phyloP scores from a whole-genome alignment of 2,888 invertebrate species.

The Nemotelus nigrinus region DNA sequence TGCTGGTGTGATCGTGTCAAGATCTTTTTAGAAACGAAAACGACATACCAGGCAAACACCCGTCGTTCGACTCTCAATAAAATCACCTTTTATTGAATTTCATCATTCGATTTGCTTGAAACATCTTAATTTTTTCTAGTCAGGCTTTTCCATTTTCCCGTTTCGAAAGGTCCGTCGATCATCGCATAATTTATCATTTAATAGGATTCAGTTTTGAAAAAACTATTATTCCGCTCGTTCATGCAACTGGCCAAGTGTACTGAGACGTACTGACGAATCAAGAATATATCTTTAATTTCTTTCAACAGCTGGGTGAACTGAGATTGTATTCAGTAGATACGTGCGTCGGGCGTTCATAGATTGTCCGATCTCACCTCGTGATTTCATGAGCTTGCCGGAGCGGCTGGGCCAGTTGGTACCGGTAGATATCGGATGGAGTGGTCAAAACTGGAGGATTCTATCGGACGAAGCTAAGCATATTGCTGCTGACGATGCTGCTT shows the following conservation, averaged over 20 bases:
- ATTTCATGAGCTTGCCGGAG: conserved; percentile 12
- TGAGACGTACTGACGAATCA: neutral
- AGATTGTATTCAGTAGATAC: conserved; percentile 13
- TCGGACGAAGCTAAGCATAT: neutral
- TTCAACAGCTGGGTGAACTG: conserved; percentile 39
- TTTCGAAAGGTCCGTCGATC: conserved; percentile 6
- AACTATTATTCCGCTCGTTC: neutral
- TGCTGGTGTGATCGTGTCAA: conserved; percentile 36
- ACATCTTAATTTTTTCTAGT: conserved; percentile 31
- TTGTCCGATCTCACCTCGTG: conserved; percentile 5
- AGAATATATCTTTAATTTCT: neutral
- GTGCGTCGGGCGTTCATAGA: conserved; percentile 1
- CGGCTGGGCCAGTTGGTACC: neutral
- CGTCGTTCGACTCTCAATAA: conserved; percentile 12
- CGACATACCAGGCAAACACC: conserved; percentile 29
- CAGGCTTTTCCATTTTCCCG: neutral
- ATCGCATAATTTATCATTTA: conserved; percentile 44
- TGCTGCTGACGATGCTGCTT: conserved; percentile 14
- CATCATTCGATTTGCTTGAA: conserved; percentile 35
- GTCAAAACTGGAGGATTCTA: conserved; percentile 30
- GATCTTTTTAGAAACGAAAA: conserved; percentile 30
- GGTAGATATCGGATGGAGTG: conserved; percentile 10
- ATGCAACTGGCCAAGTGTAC: neutral
- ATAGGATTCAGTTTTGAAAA: conserved; percentile 36
- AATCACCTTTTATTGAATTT: conserved; percentile 39